Evolutionary conservation across 2,888 invertebrate genomes (phyloP), one percentile per base, ranked within the genome.

Genomic region (Endomychus coccineus): DNA sequence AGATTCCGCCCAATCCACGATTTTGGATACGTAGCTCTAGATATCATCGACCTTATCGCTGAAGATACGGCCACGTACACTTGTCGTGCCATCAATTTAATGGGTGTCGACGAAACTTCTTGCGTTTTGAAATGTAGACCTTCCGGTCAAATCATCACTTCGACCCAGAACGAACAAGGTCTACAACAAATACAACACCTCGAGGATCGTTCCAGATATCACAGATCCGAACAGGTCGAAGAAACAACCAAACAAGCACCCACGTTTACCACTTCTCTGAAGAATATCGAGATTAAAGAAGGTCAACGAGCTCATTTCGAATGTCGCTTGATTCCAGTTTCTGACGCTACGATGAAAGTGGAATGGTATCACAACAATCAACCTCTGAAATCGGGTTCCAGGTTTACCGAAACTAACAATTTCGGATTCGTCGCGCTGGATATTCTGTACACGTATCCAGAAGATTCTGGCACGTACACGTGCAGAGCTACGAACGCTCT

Each of bases 401-500:
- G 97, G 52, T 97, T 96, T 64, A 87, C 89, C 7, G 91, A 95
- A 67, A 90, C 91, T 5, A 89, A 94, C 59, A 96, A 91, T 67
- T 97, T 98, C 62, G 97, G 97, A 25, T 97, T 92, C 62, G 95
- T 96, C 9, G 91, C 95, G 14, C 71, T 98, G 39, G 97, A 98
- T 60, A 94, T 98, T 50, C 79, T 94, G 73, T 87, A 94, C 50
- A 87, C 91, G 40, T 82, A 94, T 56, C 89, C 95, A 5, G 97
- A 97, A 63, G 97, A 98, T 70, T 85, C 89, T 10, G 98, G 97
- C 28, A 86, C 84, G 1, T 98, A 97, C 62, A 95, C 94, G 1
- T 90, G 92, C 63, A 78, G 90, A 55, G 94, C 96, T 2, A 82
- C 78, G 34, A 98, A 96, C 57, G 83, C 83, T 33, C 73, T 89